phyloP scores from a whole-genome alignment of 2,113 vertebrate species.

The Strigops habroptila region DNA sequence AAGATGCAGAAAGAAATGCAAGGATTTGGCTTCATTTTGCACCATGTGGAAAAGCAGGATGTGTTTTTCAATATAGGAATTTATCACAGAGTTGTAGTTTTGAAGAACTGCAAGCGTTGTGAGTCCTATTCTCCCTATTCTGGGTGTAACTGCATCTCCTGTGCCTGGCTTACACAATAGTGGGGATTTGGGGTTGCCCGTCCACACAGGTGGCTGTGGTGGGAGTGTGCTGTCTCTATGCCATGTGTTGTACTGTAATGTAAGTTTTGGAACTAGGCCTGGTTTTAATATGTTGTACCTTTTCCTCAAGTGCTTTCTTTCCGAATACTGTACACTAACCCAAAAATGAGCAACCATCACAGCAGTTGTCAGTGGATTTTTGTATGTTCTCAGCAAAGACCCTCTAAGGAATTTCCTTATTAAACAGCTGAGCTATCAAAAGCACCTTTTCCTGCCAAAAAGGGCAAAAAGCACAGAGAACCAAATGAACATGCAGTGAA shows the following conservation, averaged over 20 bases:
- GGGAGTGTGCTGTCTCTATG: not conserved
- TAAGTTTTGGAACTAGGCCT: not conserved
- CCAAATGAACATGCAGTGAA: not conserved
- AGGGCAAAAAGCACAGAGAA: slow-evolving; percentile 43
- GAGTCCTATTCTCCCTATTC: not conserved
- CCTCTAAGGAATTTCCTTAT: slow-evolving; percentile 52
- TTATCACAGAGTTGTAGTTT: not conserved
- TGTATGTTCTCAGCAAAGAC: slow-evolving; percentile 11
- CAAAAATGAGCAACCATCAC: not conserved
- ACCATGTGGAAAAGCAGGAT: slow-evolving; percentile 1
- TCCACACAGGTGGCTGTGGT: not conserved
- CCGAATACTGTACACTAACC: not conserved
- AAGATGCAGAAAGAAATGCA: not conserved
- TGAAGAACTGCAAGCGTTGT: not conserved
- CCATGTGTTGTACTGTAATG: not conserved
- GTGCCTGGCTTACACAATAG: not conserved
- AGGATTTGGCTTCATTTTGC: not conserved
- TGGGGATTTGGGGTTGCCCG: not conserved
- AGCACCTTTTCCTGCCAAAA: slow-evolving; percentile 35
- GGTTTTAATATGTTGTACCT: slow-evolving; percentile 39
- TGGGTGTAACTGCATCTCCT: not conserved
- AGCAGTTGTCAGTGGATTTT: slow-evolving; percentile 44
- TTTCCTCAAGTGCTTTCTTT: slow-evolving; percentile 19
- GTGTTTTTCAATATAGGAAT: not conserved
- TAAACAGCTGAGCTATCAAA: slow-evolving; percentile 25